These are phyloP conservation scores for Malurus leucopterus DNA, from an alignment of 2,797 vertebrate genomes.

Conservation along the genomic window DNA sequence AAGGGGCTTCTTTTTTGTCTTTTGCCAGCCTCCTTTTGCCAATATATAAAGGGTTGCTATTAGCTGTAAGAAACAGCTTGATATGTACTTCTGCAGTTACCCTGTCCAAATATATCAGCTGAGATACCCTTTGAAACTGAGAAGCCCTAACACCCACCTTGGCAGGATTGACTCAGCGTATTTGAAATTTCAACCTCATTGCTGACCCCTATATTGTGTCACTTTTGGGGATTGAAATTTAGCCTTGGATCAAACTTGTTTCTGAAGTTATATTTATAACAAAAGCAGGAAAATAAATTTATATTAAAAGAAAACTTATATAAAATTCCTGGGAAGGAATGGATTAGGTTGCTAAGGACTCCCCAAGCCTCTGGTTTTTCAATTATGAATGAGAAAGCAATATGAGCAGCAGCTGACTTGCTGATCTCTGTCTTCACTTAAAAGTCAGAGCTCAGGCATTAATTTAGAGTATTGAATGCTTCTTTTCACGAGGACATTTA, in stretches of 20 bases:
- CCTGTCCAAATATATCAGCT: neutral
- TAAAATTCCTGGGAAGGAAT: neutral
- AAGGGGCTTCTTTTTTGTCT: neutral
- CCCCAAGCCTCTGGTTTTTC: neutral
- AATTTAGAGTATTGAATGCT: neutral
- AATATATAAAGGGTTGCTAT: neutral
- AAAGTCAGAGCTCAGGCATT: neutral
- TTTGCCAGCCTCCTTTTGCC: neutral
- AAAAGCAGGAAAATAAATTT: neutral
- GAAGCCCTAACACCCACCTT: neutral
- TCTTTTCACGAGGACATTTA: neutral
- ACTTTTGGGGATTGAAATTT: neutral
- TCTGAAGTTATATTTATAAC: neutral
- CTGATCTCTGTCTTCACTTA: neutral
- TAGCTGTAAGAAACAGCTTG: neutral
- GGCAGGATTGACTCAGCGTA: neutral
- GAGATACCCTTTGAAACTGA: neutral
- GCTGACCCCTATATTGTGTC: neutral
- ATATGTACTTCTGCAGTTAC: neutral
- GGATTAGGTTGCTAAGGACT: neutral
- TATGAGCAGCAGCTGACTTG: neutral
- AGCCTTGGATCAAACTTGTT: neutral
- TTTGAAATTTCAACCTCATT: neutral
- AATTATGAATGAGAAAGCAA: neutral
- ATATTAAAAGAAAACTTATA: neutral